Evolutionary conservation across 2,888 invertebrate genomes (phyloP).

Genomic region (Apamea monoglypha): DNA sequence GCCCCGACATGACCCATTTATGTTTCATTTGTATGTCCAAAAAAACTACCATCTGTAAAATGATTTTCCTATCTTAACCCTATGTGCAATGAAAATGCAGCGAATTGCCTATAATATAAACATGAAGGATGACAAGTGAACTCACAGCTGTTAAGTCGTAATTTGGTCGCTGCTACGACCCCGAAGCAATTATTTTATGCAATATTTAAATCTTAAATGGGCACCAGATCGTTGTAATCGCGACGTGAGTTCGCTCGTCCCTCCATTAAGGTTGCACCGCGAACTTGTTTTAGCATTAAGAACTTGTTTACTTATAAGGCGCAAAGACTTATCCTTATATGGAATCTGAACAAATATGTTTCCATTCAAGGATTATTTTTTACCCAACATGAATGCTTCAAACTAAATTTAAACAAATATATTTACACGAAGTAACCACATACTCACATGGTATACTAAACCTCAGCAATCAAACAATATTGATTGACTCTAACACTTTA

Average conservation of each 20-base stretch:
- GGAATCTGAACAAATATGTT: constrained; percentile 82
- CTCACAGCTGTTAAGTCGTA: constrained; percentile 65
- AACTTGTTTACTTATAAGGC: constrained; percentile 88
- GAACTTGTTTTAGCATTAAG: constrained; percentile 81
- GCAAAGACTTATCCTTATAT: constrained; percentile 80
- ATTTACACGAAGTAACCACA: constrained; percentile 36
- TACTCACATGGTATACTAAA: constrained; percentile 29
- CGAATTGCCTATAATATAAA: constrained; percentile 74
- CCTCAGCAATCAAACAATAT: constrained; percentile 11
- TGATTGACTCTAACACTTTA: constrained; percentile 18
- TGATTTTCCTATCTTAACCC: constrained; percentile 28
- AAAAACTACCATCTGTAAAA: constrained; percentile 28
- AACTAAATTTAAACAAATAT: constrained; percentile 71
- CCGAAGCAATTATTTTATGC: constrained; percentile 70
- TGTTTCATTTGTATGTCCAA: constrained; percentile 56
- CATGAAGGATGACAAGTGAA: constrained; percentile 70
- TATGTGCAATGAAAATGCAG: constrained; percentile 61
- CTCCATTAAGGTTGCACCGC: constrained; percentile 84
- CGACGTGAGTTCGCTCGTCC: constrained; percentile 77
- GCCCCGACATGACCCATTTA: constrained; percentile 56
- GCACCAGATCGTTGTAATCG: constrained; percentile 67
- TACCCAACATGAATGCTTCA: constrained; percentile 73
- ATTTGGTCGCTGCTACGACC: constrained; percentile 64
- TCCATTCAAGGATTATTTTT: constrained; percentile 84
- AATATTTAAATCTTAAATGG: constrained; percentile 76